These are phyloP conservation scores for Porites evermanni DNA, from an alignment of 92 coral and sea anemone genomes.

Conservation along the genomic window DNA sequence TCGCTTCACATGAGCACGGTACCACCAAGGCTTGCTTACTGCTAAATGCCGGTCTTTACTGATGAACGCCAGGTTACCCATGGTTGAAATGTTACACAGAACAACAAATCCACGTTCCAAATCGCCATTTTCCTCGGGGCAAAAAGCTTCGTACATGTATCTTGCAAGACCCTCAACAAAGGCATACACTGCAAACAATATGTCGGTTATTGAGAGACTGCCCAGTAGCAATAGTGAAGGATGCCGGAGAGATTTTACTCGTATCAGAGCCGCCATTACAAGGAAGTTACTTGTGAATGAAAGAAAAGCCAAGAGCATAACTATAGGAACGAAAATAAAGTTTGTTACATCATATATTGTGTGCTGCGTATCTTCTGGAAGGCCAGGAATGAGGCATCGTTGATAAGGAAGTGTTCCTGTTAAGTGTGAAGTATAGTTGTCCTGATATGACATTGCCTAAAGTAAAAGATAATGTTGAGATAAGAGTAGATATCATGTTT, in stretches of 20 bases:
- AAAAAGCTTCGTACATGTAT: background rate
- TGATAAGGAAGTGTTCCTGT: background rate
- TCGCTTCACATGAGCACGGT: background rate
- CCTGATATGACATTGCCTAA: too few relatives aligned
- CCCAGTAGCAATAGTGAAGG: background rate
- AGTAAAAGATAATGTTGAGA: too few relatives aligned
- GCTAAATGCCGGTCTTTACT: background rate
- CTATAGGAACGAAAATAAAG: background rate
- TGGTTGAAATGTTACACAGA: background rate
- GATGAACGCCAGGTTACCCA: background rate
- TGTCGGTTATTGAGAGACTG: background rate
- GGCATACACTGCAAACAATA: background rate
- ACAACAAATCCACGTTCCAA: background rate
- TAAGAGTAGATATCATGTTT: too few relatives aligned
- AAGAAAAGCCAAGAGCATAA: background rate
- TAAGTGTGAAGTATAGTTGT: too few relatives aligned
- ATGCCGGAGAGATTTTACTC: background rate
- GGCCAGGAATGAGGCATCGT: background rate
- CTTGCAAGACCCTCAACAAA: background rate
- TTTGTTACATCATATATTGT: background rate
- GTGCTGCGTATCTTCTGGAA: background rate
- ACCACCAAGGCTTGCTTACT: background rate
- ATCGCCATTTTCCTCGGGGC: background rate
- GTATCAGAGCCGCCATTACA: background rate
- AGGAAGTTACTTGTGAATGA: background rate